phyloP scores from a whole-genome alignment of 2,888 invertebrate genomes.

The Trypoxylon attenuatum region DNA sequence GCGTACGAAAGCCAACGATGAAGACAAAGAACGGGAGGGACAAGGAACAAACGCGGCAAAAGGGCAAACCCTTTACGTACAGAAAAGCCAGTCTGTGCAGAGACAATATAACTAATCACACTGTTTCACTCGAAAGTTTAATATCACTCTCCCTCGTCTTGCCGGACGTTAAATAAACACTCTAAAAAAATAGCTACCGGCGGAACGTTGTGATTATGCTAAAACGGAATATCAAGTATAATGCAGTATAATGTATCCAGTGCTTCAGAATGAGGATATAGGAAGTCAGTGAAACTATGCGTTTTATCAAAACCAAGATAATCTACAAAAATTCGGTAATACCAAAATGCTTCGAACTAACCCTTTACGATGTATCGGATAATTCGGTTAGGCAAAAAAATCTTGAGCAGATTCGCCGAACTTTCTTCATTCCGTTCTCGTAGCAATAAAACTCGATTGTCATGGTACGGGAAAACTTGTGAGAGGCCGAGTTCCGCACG shows the following conservation, averaged over 20 bases:
- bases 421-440: constrained; percentile 26
- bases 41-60: constrained; percentile 43
- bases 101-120: too few relatives aligned
- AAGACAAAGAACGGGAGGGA: constrained; percentile 28
- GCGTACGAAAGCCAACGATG: constrained; percentile 11
- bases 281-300: too few relatives aligned
- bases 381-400: constrained; percentile 46
- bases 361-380: constrained; percentile 10
- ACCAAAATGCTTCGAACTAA: too few relatives aligned
- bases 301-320: too few relatives aligned
- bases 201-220: constrained; percentile 13
- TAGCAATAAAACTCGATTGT: constrained; percentile 40
- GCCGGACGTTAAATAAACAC: too few relatives aligned
- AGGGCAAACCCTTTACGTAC: constrained; percentile 41
- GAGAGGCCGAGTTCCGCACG: constrained; percentile 22
- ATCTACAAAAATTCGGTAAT: too few relatives aligned
- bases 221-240: too few relatives aligned
- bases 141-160: constrained; percentile 35
- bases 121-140: constrained; percentile 50
- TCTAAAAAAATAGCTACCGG: background rate
- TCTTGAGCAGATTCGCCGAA: constrained; percentile 30
- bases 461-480: constrained; percentile 8
- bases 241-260: too few relatives aligned
- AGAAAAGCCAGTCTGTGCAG: constrained; percentile 17
- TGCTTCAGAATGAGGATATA: too few relatives aligned